A percentile compares a stretch with the other conserved stretches of the same genome.
Evolutionary conservation across 2,888 invertebrate genomes (phyloP).

Genomic region (Fragum whitleyi): DNA sequence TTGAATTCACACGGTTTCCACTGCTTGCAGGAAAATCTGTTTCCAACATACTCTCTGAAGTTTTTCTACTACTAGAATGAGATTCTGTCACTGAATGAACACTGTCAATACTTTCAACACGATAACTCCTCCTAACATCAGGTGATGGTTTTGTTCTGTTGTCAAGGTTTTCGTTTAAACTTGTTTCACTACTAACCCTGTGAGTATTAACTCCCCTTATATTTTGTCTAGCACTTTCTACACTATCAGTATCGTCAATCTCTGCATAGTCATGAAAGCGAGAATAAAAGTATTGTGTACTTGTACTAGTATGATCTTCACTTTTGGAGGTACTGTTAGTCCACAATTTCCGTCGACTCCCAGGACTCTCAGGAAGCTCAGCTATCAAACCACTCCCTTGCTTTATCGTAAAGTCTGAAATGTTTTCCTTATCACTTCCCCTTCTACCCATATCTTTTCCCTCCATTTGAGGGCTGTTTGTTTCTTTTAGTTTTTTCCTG

Average conservation of each 20-base stretch:
- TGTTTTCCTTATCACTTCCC: slow-evolving; percentile 57
- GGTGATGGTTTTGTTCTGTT: slow-evolving; percentile 29
- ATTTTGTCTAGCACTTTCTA: slow-evolving; percentile 31
- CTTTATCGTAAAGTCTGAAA: slow-evolving; percentile 35
- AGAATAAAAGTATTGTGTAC: slow-evolving; percentile 69
- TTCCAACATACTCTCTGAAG: slow-evolving; percentile 33
- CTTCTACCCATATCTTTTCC: slow-evolving; percentile 42
- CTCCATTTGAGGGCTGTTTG: slow-evolving; percentile 50
- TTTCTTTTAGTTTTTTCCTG: slow-evolving; percentile 69
- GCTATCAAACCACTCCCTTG: slow-evolving; percentile 53
- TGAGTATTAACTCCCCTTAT: slow-evolving; percentile 28
- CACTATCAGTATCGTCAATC: slow-evolving; percentile 74
- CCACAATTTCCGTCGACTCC: slow-evolving; percentile 69
- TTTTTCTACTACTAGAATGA: slow-evolving; percentile 28
- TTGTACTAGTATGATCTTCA: slow-evolving; percentile 46
- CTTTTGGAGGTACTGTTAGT: slow-evolving; percentile 54
- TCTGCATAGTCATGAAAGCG: slow-evolving; percentile 80
- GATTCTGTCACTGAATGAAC: slow-evolving; percentile 44
- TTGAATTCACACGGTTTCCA: background rate
- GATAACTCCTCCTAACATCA: slow-evolving; percentile 39
- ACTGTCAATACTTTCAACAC: slow-evolving; percentile 57
- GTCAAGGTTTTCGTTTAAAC: slow-evolving; percentile 35
- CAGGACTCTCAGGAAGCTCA: slow-evolving; percentile 71
- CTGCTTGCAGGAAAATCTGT: slow-evolving; percentile 45
- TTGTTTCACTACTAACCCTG: slow-evolving; percentile 28